Evolutionary conservation across 2,113 vertebrate species (phyloP), one percentile per base, ranked within the genome.

Genomic region (Struthidea cinerea): DNA sequence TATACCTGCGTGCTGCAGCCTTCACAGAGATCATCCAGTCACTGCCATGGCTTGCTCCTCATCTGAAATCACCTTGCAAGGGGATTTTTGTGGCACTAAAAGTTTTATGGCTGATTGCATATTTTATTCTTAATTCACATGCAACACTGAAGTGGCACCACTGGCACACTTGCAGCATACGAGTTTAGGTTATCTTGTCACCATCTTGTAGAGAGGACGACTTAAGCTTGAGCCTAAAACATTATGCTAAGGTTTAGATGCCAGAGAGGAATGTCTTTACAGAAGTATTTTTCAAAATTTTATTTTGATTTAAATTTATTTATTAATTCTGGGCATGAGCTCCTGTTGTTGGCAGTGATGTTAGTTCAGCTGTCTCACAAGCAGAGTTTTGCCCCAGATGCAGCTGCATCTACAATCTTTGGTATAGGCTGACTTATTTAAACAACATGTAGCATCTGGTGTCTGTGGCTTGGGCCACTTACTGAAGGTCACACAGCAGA

Each of bases 401-500:
- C 91, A 93, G 83, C 88, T 94, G 70, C 74, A 42, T 59, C 78
- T 84, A 23, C 70, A 90, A 39, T 83, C 52, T 71, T 81, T 73
- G 61, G 75, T 63, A 85, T 50, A 91, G 78, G 56, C 33, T 76
- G 70, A 42, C 67, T 95, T 92, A 59, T 81, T 89, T 93, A 93
- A 89, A 94, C 69, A 75, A 87, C 20, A 33, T 8, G 28, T 60
- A 87, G 87, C 87, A 82, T 89, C 69, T 93, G 90, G 60, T 91
- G 78, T 90, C 57, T 71, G 90, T 85, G 92, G 74, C 65, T 95
- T 76, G 61, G 65, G 90, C 3, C 41, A 69, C 74, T 84, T 79
- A 90, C 70, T 2, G 32, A 61, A 94, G 70, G 57, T 95, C 85
- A 91, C 75, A 65, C 70, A 91, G 90, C 94, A 85, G 74, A 95